Evolutionary conservation across 2,113 vertebrate species (phyloP), one percentile per base, ranked within the genome.

Genomic region (Motacilla alba): DNA sequence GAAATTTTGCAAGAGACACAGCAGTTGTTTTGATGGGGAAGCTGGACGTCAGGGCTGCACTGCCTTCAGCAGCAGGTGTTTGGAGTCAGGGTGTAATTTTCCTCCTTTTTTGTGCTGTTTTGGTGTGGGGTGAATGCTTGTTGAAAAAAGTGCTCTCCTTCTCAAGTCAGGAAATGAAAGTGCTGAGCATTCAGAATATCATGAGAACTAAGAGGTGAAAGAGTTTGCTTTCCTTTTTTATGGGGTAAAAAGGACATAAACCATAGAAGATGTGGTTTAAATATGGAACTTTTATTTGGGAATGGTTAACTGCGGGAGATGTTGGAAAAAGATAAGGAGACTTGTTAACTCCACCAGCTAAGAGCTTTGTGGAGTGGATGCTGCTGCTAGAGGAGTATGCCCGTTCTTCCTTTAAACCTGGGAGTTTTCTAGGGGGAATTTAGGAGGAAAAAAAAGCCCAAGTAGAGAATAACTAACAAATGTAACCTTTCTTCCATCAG

Each of bases 401-500:
- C 47, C 39, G 23, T 58, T 50, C 22, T 76, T 49, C 59, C 50
- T 69, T 41, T 56, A 53, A 90, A 66, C n/a, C 3, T 26, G 23
- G 2, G 21, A 39, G 9, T 60, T 79, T 80, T 53, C 67, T 22
- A 15, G 33, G 15, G 7, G 75, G 43, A 70, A 76, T 44, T 53
- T 2, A 7, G 15, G 6, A 3, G 10, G 2, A 53, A 30, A 31
- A 24, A 19, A 3, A 8, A 9, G 4, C 13, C 14, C 24, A 50
- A 43, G 28, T 0, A 31, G 43, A 62, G 39, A 66, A n/a, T 20
- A 78, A 88, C 14, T 66, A 43, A 76, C 28, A 20, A 28, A 39
- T 4, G 9, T 39, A 24, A 50, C 43, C 44, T 90, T 91, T 96
- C 43, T 94, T 78, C 62, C 80, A 27, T 58, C 97, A 99, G 99